Conservation (phyloP, 2,797 vertebrate genomes). For the Pelochelys cantorii region DNA sequence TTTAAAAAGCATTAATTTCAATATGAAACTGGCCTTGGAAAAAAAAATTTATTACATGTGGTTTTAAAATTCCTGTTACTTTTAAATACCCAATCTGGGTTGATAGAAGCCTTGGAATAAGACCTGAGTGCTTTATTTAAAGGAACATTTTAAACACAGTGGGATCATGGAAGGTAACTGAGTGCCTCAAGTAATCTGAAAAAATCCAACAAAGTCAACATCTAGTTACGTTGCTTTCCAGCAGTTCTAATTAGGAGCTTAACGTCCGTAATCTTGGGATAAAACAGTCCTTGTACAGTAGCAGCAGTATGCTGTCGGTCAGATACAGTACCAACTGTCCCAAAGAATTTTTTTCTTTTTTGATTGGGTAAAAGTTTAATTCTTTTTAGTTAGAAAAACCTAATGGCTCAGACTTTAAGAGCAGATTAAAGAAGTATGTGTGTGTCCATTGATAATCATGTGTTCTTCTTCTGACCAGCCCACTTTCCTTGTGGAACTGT, state of each 20-base stretch:
- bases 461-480: conserved; percentile 81
- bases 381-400: too few species aligned
- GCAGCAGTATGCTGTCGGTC: not conserved
- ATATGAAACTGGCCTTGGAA: rapidly evolving
- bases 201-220: not conserved
- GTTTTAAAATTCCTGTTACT: not conserved
- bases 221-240: not conserved
- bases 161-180: not conserved
- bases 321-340: not conserved
- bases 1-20: not conserved
- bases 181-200: not conserved
- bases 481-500: conserved; percentile 97
- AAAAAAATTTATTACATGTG: rapidly evolving
- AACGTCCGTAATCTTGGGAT: rapidly evolving
- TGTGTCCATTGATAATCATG: not conserved
- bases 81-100: not conserved
- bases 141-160: not conserved
- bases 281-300: rapidly evolving
- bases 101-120: rapidly evolving
- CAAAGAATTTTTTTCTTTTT: rapidly evolving
- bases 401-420: not conserved
- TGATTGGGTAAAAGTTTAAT: rapidly evolving
- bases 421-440: not conserved
- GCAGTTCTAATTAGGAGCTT: not conserved
- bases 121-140: rapidly evolving